phyloP scores from a whole-genome alignment of 2,113 vertebrate genomes.

The Thymallus thymallus region DNA sequence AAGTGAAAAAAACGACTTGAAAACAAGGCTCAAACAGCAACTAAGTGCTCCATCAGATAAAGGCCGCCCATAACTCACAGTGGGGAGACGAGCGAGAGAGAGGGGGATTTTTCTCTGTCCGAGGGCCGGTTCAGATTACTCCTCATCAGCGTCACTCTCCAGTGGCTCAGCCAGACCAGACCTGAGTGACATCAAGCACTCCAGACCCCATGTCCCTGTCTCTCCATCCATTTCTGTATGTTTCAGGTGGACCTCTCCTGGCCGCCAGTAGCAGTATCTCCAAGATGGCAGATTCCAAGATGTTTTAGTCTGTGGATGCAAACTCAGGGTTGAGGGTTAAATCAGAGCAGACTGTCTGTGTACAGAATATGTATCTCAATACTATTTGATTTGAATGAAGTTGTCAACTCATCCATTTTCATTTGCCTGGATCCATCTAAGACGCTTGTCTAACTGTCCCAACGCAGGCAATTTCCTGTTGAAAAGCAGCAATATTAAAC shows the following conservation, averaged over 20 bases:
- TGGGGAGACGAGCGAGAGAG: background rate
- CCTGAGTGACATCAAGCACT: slow-evolving; percentile 5
- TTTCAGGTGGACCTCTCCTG: slow-evolving; percentile 17
- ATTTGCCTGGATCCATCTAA: slow-evolving; percentile 42
- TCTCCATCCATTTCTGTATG: background rate
- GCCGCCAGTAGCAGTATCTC: background rate
- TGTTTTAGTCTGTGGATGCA: slow-evolving; percentile 6
- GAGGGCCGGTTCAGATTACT: slow-evolving; percentile 39
- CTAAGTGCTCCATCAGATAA: slow-evolving; percentile 60
- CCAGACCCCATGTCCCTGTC: background rate
- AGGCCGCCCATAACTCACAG: slow-evolving; percentile 43
- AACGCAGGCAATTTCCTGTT: slow-evolving; percentile 32
- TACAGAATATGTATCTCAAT: background rate
- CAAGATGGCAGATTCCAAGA: slow-evolving; percentile 8
- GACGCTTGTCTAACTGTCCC: slow-evolving; percentile 36
- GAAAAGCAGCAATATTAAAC: slow-evolving; percentile 13
- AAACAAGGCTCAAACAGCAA: slow-evolving; percentile 44
- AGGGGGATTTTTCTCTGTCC: slow-evolving; percentile 20
- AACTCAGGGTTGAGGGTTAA: background rate
- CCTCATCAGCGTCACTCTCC: slow-evolving; percentile 38
- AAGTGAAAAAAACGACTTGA: slow-evolving; percentile 65
- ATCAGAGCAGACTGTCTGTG: background rate
- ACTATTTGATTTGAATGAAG: background rate
- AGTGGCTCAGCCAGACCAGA: slow-evolving; percentile 18
- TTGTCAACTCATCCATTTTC: slow-evolving; percentile 41